phyloP scores from a whole-genome alignment of 2,797 vertebrate species.

The Phoebastria nigripes region DNA sequence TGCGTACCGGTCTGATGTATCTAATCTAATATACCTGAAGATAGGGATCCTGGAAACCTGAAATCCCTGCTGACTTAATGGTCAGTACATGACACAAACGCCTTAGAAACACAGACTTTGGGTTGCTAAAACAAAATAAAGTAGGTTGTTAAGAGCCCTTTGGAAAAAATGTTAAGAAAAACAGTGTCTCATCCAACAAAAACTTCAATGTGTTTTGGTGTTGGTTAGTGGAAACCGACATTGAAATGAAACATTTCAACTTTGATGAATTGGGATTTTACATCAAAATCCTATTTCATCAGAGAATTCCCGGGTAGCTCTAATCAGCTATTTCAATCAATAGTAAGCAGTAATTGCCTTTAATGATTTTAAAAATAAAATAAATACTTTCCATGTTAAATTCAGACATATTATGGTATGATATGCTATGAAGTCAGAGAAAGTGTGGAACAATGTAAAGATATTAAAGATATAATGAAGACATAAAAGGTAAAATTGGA shows the following conservation, averaged over 20 bases:
- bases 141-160: neutral
- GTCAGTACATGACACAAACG: neutral
- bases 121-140: neutral
- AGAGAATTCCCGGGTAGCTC: neutral
- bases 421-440: neutral
- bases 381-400: neutral
- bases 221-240: neutral
- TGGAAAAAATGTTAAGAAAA: neutral
- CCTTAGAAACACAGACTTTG: neutral
- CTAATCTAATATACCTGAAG: neutral
- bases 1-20: rapidly evolving
- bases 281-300: neutral
- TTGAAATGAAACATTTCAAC: neutral
- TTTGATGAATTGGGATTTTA: neutral
- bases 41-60: neutral
- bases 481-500: neutral
- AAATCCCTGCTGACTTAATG: neutral
- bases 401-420: neutral
- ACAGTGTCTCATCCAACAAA: neutral
- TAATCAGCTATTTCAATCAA: neutral
- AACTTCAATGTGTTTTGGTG: neutral
- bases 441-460: neutral
- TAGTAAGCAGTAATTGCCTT: neutral
- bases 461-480: neutral
- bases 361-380: neutral